These are phyloP conservation scores for Nematolebias whitei DNA, from an alignment of 2,113 vertebrate species.

Conservation along the genomic window DNA sequence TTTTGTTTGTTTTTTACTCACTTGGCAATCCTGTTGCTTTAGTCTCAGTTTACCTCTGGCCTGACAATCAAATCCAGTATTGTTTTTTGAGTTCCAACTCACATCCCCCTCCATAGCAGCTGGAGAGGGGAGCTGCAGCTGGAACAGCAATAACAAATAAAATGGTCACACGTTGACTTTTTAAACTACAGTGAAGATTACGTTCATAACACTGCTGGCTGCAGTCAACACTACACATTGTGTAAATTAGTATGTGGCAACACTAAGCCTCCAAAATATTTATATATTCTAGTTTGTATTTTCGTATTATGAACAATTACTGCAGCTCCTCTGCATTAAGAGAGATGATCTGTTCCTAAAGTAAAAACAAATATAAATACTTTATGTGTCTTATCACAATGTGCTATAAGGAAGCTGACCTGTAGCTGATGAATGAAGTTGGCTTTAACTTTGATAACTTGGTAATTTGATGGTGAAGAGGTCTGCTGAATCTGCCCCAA, in stretches of 20 bases:
- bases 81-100: slow-evolving; percentile 62
- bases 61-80: slow-evolving; percentile 69
- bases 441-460: slow-evolving; percentile 68
- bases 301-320: no score
- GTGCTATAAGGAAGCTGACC: slow-evolving; percentile 64
- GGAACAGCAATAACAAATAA: slow-evolving; percentile 55
- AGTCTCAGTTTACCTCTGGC: slow-evolving; percentile 65
- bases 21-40: slow-evolving; percentile 76
- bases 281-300: no score
- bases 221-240: no score
- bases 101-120: slow-evolving; percentile 77
- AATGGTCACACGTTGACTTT: slow-evolving; percentile 3
- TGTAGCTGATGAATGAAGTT: slow-evolving; percentile 79
- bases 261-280: no score
- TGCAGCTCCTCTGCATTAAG: not conserved
- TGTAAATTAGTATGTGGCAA: no score
- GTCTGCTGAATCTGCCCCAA: slow-evolving; percentile 72
- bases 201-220: no score
- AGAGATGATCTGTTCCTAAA: no score
- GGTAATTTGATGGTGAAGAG: slow-evolving; percentile 49
- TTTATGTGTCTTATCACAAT: not conserved
- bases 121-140: slow-evolving; percentile 80
- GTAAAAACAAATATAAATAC: not conserved
- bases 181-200: slow-evolving; percentile 17
- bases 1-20: slow-evolving; percentile 66